Evolutionary conservation across 2,888 invertebrate species (phyloP), one percentile per base, ranked within the genome.

Genomic region (Rosalia funebris): DNA sequence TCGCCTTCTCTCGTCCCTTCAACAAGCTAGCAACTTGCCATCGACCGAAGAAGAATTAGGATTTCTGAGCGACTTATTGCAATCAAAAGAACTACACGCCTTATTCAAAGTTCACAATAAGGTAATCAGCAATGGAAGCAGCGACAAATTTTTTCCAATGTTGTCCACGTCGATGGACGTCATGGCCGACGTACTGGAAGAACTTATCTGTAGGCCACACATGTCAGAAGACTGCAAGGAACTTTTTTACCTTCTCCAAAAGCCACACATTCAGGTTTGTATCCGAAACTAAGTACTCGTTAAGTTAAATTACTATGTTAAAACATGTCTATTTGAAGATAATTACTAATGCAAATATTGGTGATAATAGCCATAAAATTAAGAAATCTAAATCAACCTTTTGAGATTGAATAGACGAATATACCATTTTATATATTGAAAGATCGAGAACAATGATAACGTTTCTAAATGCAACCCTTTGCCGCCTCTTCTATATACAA

Each of bases 101-200:
- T 84, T 96, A 70, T 93, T 95, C 19, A 92, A 93, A 83, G 94
- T 95, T 61, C 95, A 95, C 80, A 94, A 94, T 78, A 93, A 92
- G 82, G 93, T 94, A 72, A 86, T 91, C 60, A 91, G 89, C 72
- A 91, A 91, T 82, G 90, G 91, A 54, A 90, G 91, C 75, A 92
- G 93, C 84, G 93, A 93, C 74, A 90, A 91, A 72, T 89, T 93
- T 76, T 92, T 90, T 75, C 94, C 95, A 0, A 84, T 93, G 46
- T 84, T 95, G 4, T 94, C 94, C 11, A 93, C 93, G 79, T 90
- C 93, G 2, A 91, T 93, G 87, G 90, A 92, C 83, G 89, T 90
- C 60, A 76, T 79, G 76, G 74, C 91, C 65, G 94, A 95, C 78
- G 93, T 95, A 2, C 82, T 95, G 75, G 91, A 93, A 77, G 91